phyloP scores from a whole-genome alignment of 2,888 invertebrate species.

The Macropis europaea region DNA sequence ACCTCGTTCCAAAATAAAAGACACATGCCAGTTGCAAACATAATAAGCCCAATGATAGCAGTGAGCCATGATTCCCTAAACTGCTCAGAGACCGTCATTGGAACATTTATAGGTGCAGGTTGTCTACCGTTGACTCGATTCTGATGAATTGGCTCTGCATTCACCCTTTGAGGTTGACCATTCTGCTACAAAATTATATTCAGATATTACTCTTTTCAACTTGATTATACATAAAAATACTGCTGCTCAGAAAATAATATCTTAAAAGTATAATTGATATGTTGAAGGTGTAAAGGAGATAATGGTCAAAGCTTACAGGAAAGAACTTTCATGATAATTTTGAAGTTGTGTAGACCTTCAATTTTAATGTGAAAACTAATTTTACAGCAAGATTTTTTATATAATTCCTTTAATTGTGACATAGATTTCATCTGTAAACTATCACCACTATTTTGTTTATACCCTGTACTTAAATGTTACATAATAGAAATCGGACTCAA shows the following conservation, averaged over 20 bases:
- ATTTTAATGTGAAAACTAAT: too few species aligned
- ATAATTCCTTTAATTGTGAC: too few species aligned
- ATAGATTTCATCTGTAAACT: too few species aligned
- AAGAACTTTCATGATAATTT: too few species aligned
- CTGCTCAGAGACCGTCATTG: conserved; percentile 80
- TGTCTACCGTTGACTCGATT: conserved; percentile 59
- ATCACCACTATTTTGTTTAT: too few species aligned
- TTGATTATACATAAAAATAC: not conserved
- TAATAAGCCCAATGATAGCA: conserved; percentile 85
- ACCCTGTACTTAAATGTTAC: too few species aligned
- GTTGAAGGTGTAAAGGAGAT: too few species aligned
- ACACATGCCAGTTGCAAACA: conserved; percentile 85
- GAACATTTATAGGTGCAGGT: conserved; percentile 55
- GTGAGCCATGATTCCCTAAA: conserved; percentile 88
- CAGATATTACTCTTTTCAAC: not conserved
- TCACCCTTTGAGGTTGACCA: conserved; percentile 60
- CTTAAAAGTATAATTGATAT: not conserved
- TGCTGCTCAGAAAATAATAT: not conserved
- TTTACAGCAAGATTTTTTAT: too few species aligned
- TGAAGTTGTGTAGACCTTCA: too few species aligned
- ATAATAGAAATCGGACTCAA: too few species aligned
- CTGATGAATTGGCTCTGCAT: conserved; percentile 54
- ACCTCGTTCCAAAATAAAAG: conserved; percentile 94
- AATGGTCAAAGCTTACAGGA: too few species aligned
- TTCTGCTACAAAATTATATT: conserved; percentile 58